Base-by-base conservation (phyloP, 2,888 invertebrate genomes). In the Priapulus caudatus region DNA sequence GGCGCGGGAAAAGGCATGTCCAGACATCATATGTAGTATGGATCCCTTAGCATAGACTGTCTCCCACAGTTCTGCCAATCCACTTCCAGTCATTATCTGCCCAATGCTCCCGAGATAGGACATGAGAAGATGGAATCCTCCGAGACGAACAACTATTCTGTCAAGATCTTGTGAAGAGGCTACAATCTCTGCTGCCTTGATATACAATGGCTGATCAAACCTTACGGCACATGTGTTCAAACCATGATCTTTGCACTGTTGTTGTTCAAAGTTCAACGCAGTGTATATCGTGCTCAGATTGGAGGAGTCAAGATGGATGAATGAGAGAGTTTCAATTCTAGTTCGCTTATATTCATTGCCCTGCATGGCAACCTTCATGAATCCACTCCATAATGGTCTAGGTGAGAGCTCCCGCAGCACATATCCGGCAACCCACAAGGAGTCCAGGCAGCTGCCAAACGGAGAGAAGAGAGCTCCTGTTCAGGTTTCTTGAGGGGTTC, bases 91-190 rank as follows among this genome's bases (percentile, higher is more conserved):
- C 56, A 55, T 58, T 16, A 58, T 58, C 48, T 20, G 44, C 3
- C 56, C 55, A 20, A 58, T 44, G 20, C 55, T 44, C 46, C 52
- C 55, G 48, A 58, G 19, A 52, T 50, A 57, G 23, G 54, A 56
- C 53, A 58, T 55, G 1, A 58, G 45, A 19, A 58, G 52, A 48
- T 54, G 58, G 47, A 58, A 58, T 19, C 57, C 55, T 47, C 58
- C 55, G 4, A 58, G 57, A 23, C 52, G 52, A 23, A 54, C 23
- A 3, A 50, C 33, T 4, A 54, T 20, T 23, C 23, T 43, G n/a
- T n/a, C n/a, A n/a, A n/a, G n/a, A n/a, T 50, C 23, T 23, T 47
- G 45, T 33, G 52, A 47, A 23, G 51, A 24, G n/a, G n/a, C n/a
- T 45, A 55, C 52, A 20, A 58, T 58, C 43, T 58, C 53, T 19